Percentiles rank a stretch among this genome's conserved stretches.
phyloP scores from a whole-genome alignment of 2,888 invertebrate species.

The Drosophila barbarae region DNA sequence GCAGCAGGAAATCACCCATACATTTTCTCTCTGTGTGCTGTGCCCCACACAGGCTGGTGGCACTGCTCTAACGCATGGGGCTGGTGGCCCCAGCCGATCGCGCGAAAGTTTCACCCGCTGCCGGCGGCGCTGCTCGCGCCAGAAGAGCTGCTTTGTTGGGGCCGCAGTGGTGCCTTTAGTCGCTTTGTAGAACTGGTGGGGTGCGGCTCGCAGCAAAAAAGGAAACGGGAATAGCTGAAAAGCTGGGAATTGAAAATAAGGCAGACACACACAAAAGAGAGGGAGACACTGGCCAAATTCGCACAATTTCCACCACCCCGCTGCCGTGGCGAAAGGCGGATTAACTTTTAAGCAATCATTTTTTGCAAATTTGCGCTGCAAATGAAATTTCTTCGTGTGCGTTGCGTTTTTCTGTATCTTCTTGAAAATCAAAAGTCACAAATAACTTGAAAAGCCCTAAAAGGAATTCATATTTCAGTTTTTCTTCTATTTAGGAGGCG shows the following conservation, averaged over 20 bases:
- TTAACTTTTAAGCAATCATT: background rate
- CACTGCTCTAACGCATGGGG: constrained; percentile 10
- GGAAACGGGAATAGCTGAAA: constrained; percentile 16
- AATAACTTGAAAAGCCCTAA: constrained; percentile 1
- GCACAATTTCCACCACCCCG: constrained; percentile 12
- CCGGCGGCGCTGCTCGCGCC: constrained; percentile 42
- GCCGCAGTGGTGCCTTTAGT: constrained; percentile 58
- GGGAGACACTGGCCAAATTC: constrained; percentile 37
- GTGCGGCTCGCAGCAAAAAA: constrained; percentile 57
- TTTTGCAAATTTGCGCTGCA: constrained; percentile 3
- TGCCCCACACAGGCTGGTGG: constrained; percentile 2
- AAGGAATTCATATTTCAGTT: constrained; percentile 1
- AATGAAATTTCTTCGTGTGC: constrained; percentile 24
- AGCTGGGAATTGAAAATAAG: constrained; percentile 15
- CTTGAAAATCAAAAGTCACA: constrained; percentile 21
- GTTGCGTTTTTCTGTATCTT: constrained; percentile 39
- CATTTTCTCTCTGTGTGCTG: constrained; percentile 26
- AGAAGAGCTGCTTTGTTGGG: constrained; percentile 38
- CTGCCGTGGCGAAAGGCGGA: background rate
- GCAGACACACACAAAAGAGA: constrained; percentile 1
- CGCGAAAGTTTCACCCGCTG: constrained; percentile 57
- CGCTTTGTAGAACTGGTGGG: constrained; percentile 63
- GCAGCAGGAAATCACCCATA: constrained; percentile 70
- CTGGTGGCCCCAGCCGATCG: constrained; percentile 51
- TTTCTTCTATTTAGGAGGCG: constrained; percentile 27